Conservation (phyloP, 1,140 invertebrate species). For the Formica selysi region DNA sequence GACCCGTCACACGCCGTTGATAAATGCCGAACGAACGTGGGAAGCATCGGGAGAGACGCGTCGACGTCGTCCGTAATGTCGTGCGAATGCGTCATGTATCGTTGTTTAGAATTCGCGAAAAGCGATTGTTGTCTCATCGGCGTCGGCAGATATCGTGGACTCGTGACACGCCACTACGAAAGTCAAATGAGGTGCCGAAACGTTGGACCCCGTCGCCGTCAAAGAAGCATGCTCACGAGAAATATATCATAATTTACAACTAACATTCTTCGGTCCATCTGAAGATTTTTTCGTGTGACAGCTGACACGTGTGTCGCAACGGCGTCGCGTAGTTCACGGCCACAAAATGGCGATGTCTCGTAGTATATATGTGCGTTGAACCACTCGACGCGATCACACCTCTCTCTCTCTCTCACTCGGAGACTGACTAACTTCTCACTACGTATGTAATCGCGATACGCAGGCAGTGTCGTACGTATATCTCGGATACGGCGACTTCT, state of each 20-base stretch:
- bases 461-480: background rate
- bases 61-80: background rate
- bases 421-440: background rate
- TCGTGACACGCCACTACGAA: constrained; percentile 67
- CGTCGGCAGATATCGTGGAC: constrained; percentile 52
- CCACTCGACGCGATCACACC: constrained; percentile 7
- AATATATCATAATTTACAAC: constrained; percentile 37
- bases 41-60: background rate
- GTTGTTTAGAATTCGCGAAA: background rate
- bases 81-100: too few relatives aligned
- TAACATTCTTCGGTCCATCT: constrained; percentile 22
- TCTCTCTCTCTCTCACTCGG: background rate
- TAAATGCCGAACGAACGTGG: background rate
- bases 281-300: background rate
- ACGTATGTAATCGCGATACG: background rate
- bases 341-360: constrained; percentile 14
- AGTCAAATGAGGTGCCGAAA: constrained; percentile 60
- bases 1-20: background rate
- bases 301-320: constrained; percentile 6
- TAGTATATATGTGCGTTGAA: background rate
- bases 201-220: background rate
- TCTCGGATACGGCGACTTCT: too few relatives aligned
- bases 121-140: background rate
- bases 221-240: background rate
- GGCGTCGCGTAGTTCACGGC: background rate